Percentiles rank a stretch among this genome's conserved stretches.
Evolutionary conservation across 2,113 vertebrate genomes (phyloP).

Genomic region (Bos taurus): DNA sequence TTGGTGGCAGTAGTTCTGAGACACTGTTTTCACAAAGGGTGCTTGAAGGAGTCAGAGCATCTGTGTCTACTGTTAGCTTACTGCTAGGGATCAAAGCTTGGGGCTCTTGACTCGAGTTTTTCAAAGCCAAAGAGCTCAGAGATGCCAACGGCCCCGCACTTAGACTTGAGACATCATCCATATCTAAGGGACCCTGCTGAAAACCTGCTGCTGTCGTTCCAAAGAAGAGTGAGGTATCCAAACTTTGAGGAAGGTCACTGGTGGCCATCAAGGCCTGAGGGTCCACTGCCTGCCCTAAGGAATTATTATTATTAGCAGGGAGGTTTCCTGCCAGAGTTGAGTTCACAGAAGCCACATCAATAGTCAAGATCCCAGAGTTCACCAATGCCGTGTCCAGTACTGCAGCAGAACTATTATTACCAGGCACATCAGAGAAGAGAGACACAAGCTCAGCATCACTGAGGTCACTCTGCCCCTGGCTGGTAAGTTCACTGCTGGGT

Average conservation of each 20-base stretch:
- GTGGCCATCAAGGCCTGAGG: slow-evolving; percentile 87
- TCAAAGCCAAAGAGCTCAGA: slow-evolving; percentile 83
- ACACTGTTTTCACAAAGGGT: slow-evolving; percentile 82
- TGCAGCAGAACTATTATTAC: slow-evolving; percentile 80
- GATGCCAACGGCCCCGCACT: slow-evolving; percentile 88
- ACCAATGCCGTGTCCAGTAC: slow-evolving; percentile 90
- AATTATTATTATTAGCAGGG: slow-evolving; percentile 63
- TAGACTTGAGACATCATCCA: slow-evolving; percentile 91
- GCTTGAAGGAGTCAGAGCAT: slow-evolving; percentile 84
- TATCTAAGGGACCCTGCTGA: slow-evolving; percentile 88
- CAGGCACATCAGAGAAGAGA: slow-evolving; percentile 88
- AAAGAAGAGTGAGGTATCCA: slow-evolving; percentile 88
- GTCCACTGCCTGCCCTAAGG: slow-evolving; percentile 86
- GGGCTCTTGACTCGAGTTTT: slow-evolving; percentile 80
- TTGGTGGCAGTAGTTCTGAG: slow-evolving; percentile 85
- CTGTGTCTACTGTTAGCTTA: slow-evolving; percentile 84
- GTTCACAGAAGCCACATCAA: slow-evolving; percentile 90
- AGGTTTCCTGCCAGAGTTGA: slow-evolving; percentile 81
- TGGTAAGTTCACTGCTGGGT: slow-evolving; percentile 93
- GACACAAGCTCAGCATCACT: slow-evolving; percentile 91
- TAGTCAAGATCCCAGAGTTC: slow-evolving; percentile 93
- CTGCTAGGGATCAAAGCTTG: slow-evolving; percentile 86
- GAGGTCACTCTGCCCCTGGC: slow-evolving; percentile 86
- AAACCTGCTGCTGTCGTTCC: slow-evolving; percentile 80
- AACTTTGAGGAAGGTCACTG: slow-evolving; percentile 84